These are phyloP conservation scores for Drosophila bipectinata DNA, from an alignment of 1,140 invertebrate genomes.

Conservation along the genomic window DNA sequence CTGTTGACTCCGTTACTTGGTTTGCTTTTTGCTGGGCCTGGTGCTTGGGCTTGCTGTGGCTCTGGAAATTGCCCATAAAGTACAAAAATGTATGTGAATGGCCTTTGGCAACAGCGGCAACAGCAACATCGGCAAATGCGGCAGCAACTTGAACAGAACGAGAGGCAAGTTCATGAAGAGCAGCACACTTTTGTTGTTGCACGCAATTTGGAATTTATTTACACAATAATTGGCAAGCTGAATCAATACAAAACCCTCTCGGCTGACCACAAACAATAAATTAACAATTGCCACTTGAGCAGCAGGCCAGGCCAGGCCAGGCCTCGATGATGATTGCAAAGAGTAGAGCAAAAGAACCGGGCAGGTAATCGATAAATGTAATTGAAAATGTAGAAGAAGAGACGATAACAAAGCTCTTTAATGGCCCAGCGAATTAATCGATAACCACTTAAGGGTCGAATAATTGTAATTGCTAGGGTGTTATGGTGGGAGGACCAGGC, in stretches of 20 bases:
- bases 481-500: neutral
- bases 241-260: constrained; percentile 72
- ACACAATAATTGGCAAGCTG: constrained; percentile 79
- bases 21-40: constrained; percentile 15
- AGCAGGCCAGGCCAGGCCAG: neutral
- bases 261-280: constrained; percentile 71
- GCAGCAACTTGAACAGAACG: constrained; percentile 4
- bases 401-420: neutral
- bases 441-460: constrained; percentile 32
- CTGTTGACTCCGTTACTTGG: constrained; percentile 36
- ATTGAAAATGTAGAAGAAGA: constrained; percentile 28
- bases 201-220: constrained; percentile 80
- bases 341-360: too few relatives aligned
- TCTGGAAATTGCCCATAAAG: constrained; percentile 72
- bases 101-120: constrained; percentile 50
- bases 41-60: constrained; percentile 19
- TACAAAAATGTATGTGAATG: constrained; percentile 69
- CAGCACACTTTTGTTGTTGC: constrained; percentile 58
- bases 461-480: constrained; percentile 13
- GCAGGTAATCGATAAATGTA: constrained; percentile 38
- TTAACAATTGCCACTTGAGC: constrained; percentile 66
- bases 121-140: constrained; percentile 18
- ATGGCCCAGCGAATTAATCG: constrained; percentile 15
- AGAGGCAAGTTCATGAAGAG: constrained; percentile 49
- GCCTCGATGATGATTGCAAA: too few relatives aligned